phyloP scores from a whole-genome alignment of 1,140 invertebrate genomes.

The Meloidogyne exigua region DNA sequence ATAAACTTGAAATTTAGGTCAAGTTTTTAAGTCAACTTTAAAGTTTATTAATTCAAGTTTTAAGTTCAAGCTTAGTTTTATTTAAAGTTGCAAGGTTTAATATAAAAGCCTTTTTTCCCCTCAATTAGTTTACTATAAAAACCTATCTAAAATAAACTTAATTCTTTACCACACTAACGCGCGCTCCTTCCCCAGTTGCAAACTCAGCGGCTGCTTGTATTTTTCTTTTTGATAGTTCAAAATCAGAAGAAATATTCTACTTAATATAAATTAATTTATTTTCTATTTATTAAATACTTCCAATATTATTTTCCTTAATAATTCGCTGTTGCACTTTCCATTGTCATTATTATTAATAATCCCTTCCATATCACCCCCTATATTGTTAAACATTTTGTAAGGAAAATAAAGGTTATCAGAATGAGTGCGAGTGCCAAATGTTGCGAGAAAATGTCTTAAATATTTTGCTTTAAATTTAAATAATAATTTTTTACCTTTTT shows the following conservation, averaged over 20 bases:
- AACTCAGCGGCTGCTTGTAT: constrained; percentile 26
- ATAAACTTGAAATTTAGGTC: too few species aligned
- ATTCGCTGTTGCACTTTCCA: constrained; percentile 16
- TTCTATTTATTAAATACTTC: constrained; percentile 12
- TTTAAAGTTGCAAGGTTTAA: too few species aligned
- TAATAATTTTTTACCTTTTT: constrained; percentile 12
- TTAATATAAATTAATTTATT: too few species aligned
- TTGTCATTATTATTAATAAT: background rate
- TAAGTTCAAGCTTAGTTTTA: too few species aligned
- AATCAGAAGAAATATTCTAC: constrained; percentile 34
- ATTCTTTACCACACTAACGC: constrained; percentile 19
- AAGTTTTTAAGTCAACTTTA: too few species aligned
- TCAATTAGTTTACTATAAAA: too few species aligned
- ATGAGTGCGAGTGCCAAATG: constrained; percentile 16
- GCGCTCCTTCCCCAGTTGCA: background rate
- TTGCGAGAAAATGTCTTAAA: background rate
- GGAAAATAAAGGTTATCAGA: background rate
- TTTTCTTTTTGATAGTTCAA: constrained; percentile 31
- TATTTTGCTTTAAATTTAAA: background rate
- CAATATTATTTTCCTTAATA: constrained; percentile 10
- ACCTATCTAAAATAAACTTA: too few species aligned
- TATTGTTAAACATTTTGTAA: background rate
- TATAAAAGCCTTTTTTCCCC: too few species aligned
- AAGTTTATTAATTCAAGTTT: too few species aligned
- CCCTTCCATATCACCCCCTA: background rate